phyloP scores from a whole-genome alignment of 1,140 invertebrate species.

The Eumaeus atala region DNA sequence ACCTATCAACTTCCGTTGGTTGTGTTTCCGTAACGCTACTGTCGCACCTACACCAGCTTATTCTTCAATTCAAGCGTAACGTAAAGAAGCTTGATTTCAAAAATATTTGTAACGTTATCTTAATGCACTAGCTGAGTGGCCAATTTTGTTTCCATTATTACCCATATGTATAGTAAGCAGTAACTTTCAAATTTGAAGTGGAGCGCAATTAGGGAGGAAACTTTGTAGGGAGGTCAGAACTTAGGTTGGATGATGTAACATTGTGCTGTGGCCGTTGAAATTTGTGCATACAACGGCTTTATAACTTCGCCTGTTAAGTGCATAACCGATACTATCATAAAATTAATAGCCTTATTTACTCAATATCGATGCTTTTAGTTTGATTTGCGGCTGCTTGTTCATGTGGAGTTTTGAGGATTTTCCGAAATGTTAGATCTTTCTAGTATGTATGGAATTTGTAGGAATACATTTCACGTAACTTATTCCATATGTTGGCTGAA shows the following conservation, averaged over 20 bases:
- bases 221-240: constrained; percentile 10
- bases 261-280: constrained; percentile 3
- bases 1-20: too few relatives aligned
- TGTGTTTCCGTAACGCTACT: too few relatives aligned
- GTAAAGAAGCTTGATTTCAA: too few relatives aligned
- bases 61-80: too few relatives aligned
- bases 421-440: too few relatives aligned
- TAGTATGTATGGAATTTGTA: too few relatives aligned
- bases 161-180: constrained; percentile 7
- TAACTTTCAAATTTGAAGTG: constrained; percentile 20
- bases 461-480: too few relatives aligned
- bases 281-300: background rate
- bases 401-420: too few relatives aligned
- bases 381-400: too few relatives aligned
- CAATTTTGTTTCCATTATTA: constrained; percentile 21
- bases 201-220: constrained; percentile 22
- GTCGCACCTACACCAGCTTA: too few relatives aligned
- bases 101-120: too few relatives aligned
- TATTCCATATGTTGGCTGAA: too few relatives aligned
- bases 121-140: constrained; percentile 4
- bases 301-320: constrained; percentile 2
- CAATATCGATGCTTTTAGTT: background rate
- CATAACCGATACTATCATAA: background rate
- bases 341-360: constrained; percentile 5
- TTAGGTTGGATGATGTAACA: constrained; percentile 6